phyloP scores from a whole-genome alignment of 2,797 vertebrate species.

The Cynodonichthys magdalenae region DNA sequence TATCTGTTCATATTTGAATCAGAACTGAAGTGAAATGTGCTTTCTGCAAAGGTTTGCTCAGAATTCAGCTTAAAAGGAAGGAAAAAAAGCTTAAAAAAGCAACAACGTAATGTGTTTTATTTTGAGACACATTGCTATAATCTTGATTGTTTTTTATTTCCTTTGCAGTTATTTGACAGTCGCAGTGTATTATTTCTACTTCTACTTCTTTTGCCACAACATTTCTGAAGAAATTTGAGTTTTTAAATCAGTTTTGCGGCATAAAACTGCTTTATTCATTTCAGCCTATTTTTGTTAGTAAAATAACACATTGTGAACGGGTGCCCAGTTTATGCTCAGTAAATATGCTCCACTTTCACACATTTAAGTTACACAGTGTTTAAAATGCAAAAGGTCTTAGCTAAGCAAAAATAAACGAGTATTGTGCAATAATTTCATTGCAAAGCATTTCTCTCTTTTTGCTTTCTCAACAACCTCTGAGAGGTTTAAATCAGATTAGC shows the following conservation, averaged over 20 bases:
- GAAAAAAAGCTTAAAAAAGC: neutral
- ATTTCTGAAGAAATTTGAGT: neutral
- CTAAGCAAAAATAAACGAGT: no score
- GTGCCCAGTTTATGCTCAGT: no score
- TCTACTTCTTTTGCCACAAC: neutral
- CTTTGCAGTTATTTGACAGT: neutral
- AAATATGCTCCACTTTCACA: no score
- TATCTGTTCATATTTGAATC: neutral
- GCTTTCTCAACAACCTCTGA: no score
- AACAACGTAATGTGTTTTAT: neutral
- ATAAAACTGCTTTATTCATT: no score
- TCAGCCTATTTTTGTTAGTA: no score
- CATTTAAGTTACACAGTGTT: no score
- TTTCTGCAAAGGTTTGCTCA: conserved; percentile 1
- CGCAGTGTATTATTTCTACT: neutral
- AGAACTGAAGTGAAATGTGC: conserved; percentile 7
- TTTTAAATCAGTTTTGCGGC: neutral
- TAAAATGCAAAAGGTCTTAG: no score
- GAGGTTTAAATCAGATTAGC: no score
- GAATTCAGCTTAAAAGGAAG: neutral
- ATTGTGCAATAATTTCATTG: no score
- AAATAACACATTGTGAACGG: neutral
- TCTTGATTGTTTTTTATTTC: neutral
- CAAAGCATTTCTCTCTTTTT: no score
- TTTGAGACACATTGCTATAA: neutral